Percentiles rank a stretch among this genome's conserved stretches.
These are phyloP conservation scores for Pocillopora meandrina DNA, from an alignment of 92 coral and sea anemone species.

Conservation along the genomic window DNA sequence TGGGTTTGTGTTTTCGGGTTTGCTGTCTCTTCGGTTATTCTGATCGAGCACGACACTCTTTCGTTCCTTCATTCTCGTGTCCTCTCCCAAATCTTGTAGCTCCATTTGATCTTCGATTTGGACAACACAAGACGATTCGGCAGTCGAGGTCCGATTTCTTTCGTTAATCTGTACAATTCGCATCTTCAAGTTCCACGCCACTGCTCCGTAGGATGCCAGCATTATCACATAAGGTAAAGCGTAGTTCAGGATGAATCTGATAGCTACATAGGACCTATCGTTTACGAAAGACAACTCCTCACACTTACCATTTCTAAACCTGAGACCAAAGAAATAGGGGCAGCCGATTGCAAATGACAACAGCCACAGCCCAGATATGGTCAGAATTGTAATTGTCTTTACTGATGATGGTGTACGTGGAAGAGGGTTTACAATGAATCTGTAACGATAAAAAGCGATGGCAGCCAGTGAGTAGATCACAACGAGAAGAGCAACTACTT, in stretches of 20 bases:
- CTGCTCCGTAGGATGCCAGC: constrained; percentile 59
- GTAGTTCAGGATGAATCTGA: constrained; percentile 44
- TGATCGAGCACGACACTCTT: neutral
- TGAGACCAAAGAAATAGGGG: constrained; percentile 44
- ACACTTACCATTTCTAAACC: constrained; percentile 2
- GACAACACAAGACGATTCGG: constrained; percentile 2
- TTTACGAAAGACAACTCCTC: neutral
- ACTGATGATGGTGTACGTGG: constrained; percentile 9
- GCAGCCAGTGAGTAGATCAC: constrained; percentile 52
- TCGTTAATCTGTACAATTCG: neutral
- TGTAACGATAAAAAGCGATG: constrained; percentile 58
- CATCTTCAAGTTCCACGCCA: constrained; percentile 32
- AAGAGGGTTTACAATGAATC: constrained; percentile 32
- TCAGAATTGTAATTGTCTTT: neutral
- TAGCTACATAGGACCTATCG: constrained; percentile 12
- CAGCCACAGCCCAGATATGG: constrained; percentile 49
- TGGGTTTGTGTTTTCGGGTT: constrained; percentile 18
- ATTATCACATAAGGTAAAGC: constrained; percentile 53
- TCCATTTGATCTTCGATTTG: neutral
- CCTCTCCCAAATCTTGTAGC: neutral
- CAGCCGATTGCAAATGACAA: constrained; percentile 25
- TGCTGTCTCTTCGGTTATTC: constrained; percentile 4
- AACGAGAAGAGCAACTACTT: constrained; percentile 43
- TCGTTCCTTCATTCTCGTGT: neutral
- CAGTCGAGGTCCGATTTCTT: neutral